Conservation (phyloP, 2,797 vertebrate genomes). For the Cynopterus sphinx region DNA sequence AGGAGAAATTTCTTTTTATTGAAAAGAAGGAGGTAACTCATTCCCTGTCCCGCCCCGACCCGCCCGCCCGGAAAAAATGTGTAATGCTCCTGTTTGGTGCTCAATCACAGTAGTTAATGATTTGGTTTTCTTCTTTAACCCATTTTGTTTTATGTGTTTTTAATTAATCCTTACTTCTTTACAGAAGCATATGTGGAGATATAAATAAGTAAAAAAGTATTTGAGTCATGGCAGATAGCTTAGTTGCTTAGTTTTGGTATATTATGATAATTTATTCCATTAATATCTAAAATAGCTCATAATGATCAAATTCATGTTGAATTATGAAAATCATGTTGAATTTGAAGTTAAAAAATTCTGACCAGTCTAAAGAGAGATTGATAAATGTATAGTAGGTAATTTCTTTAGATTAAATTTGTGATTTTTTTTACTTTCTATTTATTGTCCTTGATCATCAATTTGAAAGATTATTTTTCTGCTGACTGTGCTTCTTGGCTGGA, state of each 20-base stretch:
- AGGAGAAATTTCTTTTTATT: neutral
- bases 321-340: neutral
- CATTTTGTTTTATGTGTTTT: neutral
- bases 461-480: neutral
- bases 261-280: neutral
- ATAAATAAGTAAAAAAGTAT: neutral
- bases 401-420: constrained; percentile 4
- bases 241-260: neutral
- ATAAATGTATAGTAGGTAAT: neutral
- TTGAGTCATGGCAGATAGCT: neutral
- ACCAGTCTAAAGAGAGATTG: neutral
- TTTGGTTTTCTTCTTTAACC: neutral
- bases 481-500: neutral
- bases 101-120: neutral
- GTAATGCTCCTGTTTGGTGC: neutral
- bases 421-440: neutral
- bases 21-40: neutral
- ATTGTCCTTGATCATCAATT: neutral
- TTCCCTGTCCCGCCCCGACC: neutral
- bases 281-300: neutral
- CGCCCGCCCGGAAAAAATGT: neutral
- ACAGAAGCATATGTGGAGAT: neutral
- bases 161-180: neutral
- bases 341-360: neutral
- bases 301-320: neutral